A percentile compares a stretch with the other conserved stretches of the same genome.
Conservation (phyloP, 2,113 vertebrate genomes). For the Callocephalon fimbriatum region DNA sequence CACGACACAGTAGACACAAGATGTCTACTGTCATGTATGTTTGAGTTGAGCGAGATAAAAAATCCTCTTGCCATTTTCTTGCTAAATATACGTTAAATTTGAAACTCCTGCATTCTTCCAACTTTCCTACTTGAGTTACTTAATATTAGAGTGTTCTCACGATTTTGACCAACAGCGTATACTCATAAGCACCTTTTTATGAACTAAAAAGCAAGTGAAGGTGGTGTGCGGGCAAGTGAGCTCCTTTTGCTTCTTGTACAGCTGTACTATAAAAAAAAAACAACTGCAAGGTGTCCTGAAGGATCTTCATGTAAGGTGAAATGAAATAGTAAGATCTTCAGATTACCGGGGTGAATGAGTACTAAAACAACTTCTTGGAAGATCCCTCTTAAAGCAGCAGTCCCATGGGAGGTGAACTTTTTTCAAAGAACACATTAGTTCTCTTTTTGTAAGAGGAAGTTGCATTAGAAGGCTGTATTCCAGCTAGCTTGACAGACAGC, state of each 20-base stretch:
- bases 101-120: neutral
- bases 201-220: neutral
- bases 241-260: constrained; percentile 41
- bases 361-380: constrained; percentile 46
- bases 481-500: neutral
- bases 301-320: constrained; percentile 38
- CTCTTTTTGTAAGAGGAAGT: constrained; percentile 38
- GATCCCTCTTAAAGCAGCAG: constrained; percentile 24
- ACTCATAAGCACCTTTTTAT: neutral
- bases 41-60: neutral
- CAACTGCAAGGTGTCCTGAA: constrained; percentile 4
- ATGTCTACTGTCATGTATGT: neutral
- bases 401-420: constrained; percentile 43
- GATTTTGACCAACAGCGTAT: neutral
- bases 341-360: constrained; percentile 10
- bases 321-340: constrained; percentile 51
- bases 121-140: neutral
- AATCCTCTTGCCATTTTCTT: neutral
- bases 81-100: neutral
- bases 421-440: constrained; percentile 44
- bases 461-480: neutral
- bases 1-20: neutral
- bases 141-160: neutral
- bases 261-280: constrained; percentile 11
- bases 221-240: neutral